phyloP scores from a whole-genome alignment of 2,113 vertebrate species.

The Corythornis cristatus region DNA sequence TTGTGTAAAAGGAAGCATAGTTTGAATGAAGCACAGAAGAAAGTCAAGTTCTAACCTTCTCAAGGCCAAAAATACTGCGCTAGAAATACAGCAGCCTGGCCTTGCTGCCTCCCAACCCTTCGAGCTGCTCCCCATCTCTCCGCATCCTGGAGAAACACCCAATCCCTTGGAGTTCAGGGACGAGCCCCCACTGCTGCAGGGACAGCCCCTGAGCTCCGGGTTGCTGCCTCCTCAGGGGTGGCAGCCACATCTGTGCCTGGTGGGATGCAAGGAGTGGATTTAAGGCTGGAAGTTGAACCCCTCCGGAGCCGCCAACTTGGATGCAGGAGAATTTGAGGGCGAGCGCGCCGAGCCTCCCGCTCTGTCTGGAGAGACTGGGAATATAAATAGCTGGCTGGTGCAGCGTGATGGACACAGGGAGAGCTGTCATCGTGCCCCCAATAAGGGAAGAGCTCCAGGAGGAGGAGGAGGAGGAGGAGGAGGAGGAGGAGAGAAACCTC shows the following conservation, averaged over 20 bases:
- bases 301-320: neutral
- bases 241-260: neutral
- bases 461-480: conserved; percentile 5
- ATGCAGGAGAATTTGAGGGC: neutral
- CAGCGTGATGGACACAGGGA: conserved; percentile 28
- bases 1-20: no score
- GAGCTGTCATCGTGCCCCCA: conserved; percentile 23
- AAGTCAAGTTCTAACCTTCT: no score
- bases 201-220: fast-evolving
- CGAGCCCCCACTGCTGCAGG: fast-evolving
- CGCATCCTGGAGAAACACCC: neutral
- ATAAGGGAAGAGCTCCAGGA: conserved; percentile 2
- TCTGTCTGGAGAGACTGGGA: neutral
- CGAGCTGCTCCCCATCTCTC: neutral
- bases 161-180: fast-evolving
- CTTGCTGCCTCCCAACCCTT: neutral
- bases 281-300: fast-evolving
- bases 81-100: neutral
- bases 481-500: neutral
- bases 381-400: conserved; percentile 55
- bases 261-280: neutral
- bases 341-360: neutral
- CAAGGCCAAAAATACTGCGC: no score
- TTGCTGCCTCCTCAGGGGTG: neutral
- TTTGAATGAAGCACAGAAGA: no score